Evolutionary conservation across 2,888 invertebrate species (phyloP), one percentile per base, ranked within the genome.

Genomic region (Rhagonycha fulva): DNA sequence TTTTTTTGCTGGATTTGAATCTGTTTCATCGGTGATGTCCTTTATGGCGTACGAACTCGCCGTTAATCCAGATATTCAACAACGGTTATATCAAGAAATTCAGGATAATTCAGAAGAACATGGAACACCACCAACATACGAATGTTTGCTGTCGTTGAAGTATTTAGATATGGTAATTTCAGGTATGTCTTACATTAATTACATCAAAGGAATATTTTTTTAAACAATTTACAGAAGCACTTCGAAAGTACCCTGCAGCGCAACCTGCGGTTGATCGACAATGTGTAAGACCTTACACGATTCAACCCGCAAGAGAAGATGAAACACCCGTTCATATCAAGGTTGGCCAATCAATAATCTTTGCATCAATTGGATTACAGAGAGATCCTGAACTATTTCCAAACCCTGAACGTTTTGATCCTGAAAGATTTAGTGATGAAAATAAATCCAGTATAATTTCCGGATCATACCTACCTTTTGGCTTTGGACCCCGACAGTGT

Each of bases 401-500:
- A 12, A 71, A 86, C 14, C 87, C 86, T 4, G 82, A 84, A 9
- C 76, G 80, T 24, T 87, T 87, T 70, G 84, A 85, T 81, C 87
- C 87, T 0, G 86, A 87, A 75, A 76, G 87, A 75, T 87, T 87
- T 77, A 90, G 87, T 2, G 89, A 91, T 0, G 89, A 91, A 79
- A 91, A 91, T 82, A 90, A 90, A 79, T 84, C 86, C 0, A 87
- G 87, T 12, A 89, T 89, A 14, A 81, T 86, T 12, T 88, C 88
- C 0, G 88, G 88, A 66, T 84, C 88, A 0, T 85, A 83, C 61
- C 4, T 85, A 12, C 85, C 86, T 1, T 86, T 86, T 77, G 86
- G 86, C 5, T 11, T 91, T 0, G 93, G 93, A 3, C 92, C 90
- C 1, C 88, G 92, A 74, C 91, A 89, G 82, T 93, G 93, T 80